phyloP scores from a whole-genome alignment of 2,113 vertebrate species.

The Malurus elegans region DNA sequence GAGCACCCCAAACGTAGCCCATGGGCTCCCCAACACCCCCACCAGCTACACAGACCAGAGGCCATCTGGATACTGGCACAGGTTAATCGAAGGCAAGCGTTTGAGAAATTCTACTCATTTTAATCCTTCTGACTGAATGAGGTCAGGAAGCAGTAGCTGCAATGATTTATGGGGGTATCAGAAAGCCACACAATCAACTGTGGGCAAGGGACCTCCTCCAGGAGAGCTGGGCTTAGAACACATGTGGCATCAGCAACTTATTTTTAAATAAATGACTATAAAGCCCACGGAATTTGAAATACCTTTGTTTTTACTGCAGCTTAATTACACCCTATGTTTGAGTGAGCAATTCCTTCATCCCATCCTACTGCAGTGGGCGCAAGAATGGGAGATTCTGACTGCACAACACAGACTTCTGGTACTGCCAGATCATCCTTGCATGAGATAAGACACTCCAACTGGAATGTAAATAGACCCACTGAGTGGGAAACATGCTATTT shows the following conservation, averaged over 20 bases:
- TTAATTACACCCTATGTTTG: neutral
- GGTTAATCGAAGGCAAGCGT: neutral
- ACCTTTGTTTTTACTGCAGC: neutral
- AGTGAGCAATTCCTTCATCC: neutral
- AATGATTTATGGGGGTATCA: neutral
- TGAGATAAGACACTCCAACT: neutral
- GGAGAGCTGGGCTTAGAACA: neutral
- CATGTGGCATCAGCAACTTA: neutral
- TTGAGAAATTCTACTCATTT: neutral
- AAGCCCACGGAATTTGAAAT: neutral
- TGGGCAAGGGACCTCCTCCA: neutral
- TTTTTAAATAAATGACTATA: neutral
- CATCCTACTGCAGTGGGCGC: neutral
- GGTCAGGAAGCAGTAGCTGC: neutral
- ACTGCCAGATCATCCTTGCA: neutral
- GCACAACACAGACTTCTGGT: neutral
- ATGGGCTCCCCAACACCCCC: neutral
- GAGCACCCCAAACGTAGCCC: accelerated
- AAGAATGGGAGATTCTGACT: neutral
- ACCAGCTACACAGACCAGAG: neutral
- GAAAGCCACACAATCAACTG: neutral
- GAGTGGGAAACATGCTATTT: accelerated
- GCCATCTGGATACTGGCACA: neutral
- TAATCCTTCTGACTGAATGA: neutral
- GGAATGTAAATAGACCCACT: accelerated